Base-by-base conservation (phyloP, 1,140 invertebrate genomes). In the Arctopsyche grandis region DNA sequence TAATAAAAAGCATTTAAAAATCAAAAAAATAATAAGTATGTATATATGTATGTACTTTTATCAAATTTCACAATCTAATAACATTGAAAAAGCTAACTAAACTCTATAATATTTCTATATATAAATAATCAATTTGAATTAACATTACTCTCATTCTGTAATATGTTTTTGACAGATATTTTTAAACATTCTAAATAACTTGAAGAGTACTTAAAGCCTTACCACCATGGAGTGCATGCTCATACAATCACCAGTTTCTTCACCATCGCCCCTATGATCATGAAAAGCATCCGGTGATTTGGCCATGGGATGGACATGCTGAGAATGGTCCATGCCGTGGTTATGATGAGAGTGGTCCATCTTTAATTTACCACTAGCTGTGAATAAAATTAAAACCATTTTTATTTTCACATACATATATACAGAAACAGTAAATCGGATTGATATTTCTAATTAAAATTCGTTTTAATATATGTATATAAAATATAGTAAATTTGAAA, bases 201-300 rank as follows among this genome's bases (percentile, higher is more conserved):
- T 19, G 14, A 21, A 16, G 46, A 44, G 5, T 38, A n/a, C n/a
- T n/a, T n/a, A 3, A 22, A 76, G 4, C 60, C 77, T 78, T n/a
- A 78, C 77, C 66, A 78, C 66, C 77, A 78, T 78, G 12, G 77
- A 44, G 24, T 78, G 77, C 56, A 58, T 60, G 14, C 14, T 71
- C 58, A 56, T 26, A n/a, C 66, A 56, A 26, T 44, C 38, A 21
- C 7, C 16, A 9, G 10, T 24, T 43, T 43, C 38, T 26, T 10
- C 3, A 5, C n/a, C 46, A 21, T 26, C 63, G 9, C 46, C 76
- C 1, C 76, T 63, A 70, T 77, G 63, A 38, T 22, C 43, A 38
- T 69, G 60, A 7, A 4, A 38, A 1, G 29, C 29, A 38, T 38
- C 7, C 7, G 1, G 29, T 7, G 29, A 38, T 1, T 7, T 1